These are phyloP conservation scores for Uloborus plumipes DNA, from an alignment of 2,888 invertebrate genomes.

Conservation along the genomic window DNA sequence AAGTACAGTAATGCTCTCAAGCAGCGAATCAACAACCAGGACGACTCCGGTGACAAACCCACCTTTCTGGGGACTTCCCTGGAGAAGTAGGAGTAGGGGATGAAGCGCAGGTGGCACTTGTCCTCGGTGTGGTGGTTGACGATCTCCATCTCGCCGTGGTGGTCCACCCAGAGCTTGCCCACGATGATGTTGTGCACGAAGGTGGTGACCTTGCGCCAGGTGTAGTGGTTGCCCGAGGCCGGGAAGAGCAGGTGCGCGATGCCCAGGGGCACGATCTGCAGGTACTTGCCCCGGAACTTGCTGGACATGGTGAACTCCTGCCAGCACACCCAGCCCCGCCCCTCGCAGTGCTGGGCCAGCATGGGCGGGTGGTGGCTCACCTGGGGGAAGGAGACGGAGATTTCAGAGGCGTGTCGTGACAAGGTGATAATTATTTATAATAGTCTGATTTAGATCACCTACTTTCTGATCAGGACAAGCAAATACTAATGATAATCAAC, in stretches of 20 bases:
- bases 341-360: conserved; percentile 95
- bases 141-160: conserved; percentile 99
- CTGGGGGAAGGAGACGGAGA: conserved; percentile 70
- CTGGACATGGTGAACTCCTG: conserved; percentile 99
- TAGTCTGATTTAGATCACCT: too few relatives aligned
- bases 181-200: conserved; percentile 98
- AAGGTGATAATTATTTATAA: too few relatives aligned
- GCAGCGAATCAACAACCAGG: too few relatives aligned
- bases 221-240: conserved; percentile 80
- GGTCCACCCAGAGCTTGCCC: conserved; percentile 99
- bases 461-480: too few relatives aligned
- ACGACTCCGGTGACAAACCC: too few relatives aligned
- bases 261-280: conserved; percentile 78
- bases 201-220: conserved; percentile 98
- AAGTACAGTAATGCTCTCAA: too few relatives aligned
- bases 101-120: conserved; percentile 96
- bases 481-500: too few relatives aligned
- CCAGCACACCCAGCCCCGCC: conserved; percentile 93
- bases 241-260: conserved; percentile 77
- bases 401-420: not conserved
- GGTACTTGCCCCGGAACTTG: conserved; percentile 98
- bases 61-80: conserved; percentile 94
- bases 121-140: conserved; percentile 89
- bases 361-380: conserved; percentile 99
- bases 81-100: conserved; percentile 98